Percentiles rank a stretch among this genome's conserved stretches.
phyloP scores from a whole-genome alignment of 2,113 vertebrate species.

The Felis chaus region DNA sequence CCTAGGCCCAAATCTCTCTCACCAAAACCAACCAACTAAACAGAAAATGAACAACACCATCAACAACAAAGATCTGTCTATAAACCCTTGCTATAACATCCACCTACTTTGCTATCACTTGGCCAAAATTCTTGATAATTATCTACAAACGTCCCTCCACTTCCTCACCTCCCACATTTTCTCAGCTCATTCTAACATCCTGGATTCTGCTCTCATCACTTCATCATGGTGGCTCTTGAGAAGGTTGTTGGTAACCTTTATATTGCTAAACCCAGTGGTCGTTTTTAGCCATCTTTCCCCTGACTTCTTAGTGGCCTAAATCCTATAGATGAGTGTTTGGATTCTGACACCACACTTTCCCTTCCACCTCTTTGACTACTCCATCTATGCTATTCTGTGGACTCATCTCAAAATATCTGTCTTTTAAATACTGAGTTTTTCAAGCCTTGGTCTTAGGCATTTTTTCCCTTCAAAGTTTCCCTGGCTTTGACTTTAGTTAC shows the following conservation, averaged over 20 bases:
- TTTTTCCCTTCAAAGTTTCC: background rate
- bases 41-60: background rate
- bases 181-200: background rate
- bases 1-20: background rate
- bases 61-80: background rate
- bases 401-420: background rate
- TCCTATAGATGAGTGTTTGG: background rate
- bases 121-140: background rate
- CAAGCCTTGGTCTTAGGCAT: background rate
- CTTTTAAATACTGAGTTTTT: background rate
- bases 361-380: background rate
- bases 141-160: background rate
- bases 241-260: background rate
- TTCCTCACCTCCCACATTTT: background rate
- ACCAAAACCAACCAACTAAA: background rate
- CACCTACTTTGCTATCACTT: background rate
- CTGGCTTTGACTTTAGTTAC: background rate
- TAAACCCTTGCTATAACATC: background rate
- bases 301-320: background rate
- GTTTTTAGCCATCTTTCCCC: background rate
- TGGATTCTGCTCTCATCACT: background rate
- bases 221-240: background rate
- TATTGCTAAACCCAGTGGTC: background rate
- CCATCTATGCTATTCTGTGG: background rate
- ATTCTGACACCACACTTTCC: background rate